These are phyloP conservation scores for Mimachlamys varia DNA, from an alignment of 2,888 invertebrate species.

Conservation along the genomic window DNA sequence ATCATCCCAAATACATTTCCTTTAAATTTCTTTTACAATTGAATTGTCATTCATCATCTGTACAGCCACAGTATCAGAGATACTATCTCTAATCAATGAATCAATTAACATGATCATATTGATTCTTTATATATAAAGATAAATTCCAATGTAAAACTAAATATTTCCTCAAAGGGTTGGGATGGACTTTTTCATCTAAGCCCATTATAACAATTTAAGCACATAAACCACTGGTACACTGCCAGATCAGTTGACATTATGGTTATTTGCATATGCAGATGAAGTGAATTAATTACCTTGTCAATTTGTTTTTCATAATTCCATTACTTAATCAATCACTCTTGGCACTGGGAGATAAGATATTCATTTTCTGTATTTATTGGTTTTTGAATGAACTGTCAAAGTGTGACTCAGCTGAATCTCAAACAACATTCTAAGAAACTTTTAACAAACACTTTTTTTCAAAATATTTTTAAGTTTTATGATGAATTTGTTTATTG, in stretches of 20 bases:
- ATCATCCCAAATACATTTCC: not conserved
- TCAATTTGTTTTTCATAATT: conserved; percentile 29
- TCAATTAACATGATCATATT: not conserved
- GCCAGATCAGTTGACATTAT: not conserved
- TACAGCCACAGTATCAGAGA: not conserved
- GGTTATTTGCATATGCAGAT: conserved; percentile 8
- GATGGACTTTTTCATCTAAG: not conserved
- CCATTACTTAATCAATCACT: not conserved
- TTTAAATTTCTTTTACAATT: not conserved
- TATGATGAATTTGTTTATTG: too few species aligned
- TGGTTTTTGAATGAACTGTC: not conserved
- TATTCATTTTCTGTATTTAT: not conserved
- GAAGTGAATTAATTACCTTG: conserved; percentile 1
- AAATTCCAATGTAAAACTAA: not conserved
- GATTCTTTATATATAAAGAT: not conserved
- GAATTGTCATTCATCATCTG: not conserved
- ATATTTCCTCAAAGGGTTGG: not conserved
- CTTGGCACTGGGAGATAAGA: not conserved
- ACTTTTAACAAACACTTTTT: too few species aligned
- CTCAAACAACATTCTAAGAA: not conserved
- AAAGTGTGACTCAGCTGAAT: not conserved
- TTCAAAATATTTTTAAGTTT: too few species aligned
- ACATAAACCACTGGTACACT: not conserved
- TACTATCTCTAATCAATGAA: not conserved
- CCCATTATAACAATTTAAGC: not conserved